Percentiles rank a stretch among this genome's conserved stretches.
phyloP scores from a whole-genome alignment of 2,888 invertebrate genomes.

The Eustalomyia histrio region DNA sequence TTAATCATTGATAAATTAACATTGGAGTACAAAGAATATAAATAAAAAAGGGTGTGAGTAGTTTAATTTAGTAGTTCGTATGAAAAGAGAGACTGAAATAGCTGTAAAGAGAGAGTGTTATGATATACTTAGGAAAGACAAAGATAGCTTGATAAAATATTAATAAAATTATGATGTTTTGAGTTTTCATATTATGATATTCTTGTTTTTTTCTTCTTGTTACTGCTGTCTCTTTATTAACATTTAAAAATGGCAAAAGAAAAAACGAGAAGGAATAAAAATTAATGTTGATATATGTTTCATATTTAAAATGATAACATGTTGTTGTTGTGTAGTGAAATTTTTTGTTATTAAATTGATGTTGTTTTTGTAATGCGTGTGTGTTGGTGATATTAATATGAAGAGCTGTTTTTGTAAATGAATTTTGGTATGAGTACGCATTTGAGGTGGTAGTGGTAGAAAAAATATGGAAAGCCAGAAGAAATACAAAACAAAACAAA shows the following conservation, averaged over 20 bases:
- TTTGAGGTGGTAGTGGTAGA: slow-evolving; percentile 51
- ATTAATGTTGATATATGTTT: slow-evolving; percentile 65
- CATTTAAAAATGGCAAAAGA: slow-evolving; percentile 54
- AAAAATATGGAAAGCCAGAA: slow-evolving; percentile 31
- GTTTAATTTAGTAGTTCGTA: slow-evolving; percentile 26
- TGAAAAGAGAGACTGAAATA: slow-evolving; percentile 33
- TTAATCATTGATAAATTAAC: slow-evolving; percentile 32
- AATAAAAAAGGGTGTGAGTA: slow-evolving; percentile 64
- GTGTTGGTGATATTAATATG: slow-evolving; percentile 49
- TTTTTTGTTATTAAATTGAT: slow-evolving; percentile 1
- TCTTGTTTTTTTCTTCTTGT: slow-evolving; percentile 9
- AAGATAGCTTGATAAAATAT: slow-evolving; percentile 59
- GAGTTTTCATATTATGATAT: slow-evolving; percentile 62
- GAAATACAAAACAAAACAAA: slow-evolving; percentile 63
- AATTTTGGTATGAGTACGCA: slow-evolving; percentile 56
- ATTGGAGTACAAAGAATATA: slow-evolving; percentile 41
- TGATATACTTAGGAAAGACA: slow-evolving; percentile 6
- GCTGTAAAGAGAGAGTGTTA: slow-evolving; percentile 8
- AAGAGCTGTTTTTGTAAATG: slow-evolving; percentile 36
- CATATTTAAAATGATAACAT: slow-evolving; percentile 64
- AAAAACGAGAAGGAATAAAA: slow-evolving; percentile 63
- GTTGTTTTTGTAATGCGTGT: slow-evolving; percentile 26
- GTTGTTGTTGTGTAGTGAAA: slow-evolving; percentile 46
- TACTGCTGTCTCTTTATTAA: neutral
- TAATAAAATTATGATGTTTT: slow-evolving; percentile 66